These are phyloP conservation scores for Synodontis membranacea DNA, from an alignment of 2,113 vertebrate genomes.

Conservation along the genomic window DNA sequence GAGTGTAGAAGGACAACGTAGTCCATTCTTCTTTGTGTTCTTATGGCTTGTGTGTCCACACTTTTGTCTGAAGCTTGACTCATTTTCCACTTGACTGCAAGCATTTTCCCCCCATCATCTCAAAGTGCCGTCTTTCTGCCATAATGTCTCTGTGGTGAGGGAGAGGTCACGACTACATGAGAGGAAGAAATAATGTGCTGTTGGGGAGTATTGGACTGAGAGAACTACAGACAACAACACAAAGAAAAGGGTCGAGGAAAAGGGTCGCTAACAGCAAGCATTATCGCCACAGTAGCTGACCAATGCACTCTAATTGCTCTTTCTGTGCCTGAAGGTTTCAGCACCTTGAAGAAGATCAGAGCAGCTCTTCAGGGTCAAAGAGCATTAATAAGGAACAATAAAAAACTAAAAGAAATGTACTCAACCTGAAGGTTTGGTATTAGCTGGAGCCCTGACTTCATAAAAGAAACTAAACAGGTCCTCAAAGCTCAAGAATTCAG, in stretches of 20 bases:
- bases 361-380: constrained; percentile 4
- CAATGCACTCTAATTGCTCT: constrained; percentile 19
- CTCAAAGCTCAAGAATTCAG: background rate
- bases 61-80: constrained; percentile 34
- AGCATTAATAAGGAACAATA: constrained; percentile 20
- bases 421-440: background rate
- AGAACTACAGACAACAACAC: constrained; percentile 16
- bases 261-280: constrained; percentile 25
- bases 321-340: constrained; percentile 13
- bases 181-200: constrained; percentile 19
- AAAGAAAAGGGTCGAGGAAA: constrained; percentile 11
- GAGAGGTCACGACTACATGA: constrained; percentile 30
- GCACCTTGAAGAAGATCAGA: constrained; percentile 21
- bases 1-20: background rate
- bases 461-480: background rate
- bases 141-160: constrained; percentile 21
- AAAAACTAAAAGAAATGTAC: background rate
- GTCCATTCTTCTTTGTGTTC: constrained; percentile 6
- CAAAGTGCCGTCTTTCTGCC: constrained; percentile 34
- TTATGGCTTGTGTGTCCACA: background rate
- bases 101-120: constrained; percentile 26
- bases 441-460: background rate
- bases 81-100: constrained; percentile 38
- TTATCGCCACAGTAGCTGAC: constrained; percentile 1
- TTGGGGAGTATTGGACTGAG: constrained; percentile 24